phyloP scores from a whole-genome alignment of 2,113 vertebrate species.

The Romanogobio albipinnatus region DNA sequence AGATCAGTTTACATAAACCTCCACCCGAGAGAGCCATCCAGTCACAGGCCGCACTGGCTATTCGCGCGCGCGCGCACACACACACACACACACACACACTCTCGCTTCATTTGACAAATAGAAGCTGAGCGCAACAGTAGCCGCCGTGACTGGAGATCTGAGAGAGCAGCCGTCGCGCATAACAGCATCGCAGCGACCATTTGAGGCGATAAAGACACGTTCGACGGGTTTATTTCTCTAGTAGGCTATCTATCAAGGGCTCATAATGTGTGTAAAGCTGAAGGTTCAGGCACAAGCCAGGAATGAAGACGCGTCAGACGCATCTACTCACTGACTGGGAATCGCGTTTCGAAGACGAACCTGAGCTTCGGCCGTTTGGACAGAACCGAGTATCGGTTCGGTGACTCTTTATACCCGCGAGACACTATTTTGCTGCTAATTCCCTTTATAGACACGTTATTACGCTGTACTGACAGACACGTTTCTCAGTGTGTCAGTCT shows the following conservation, averaged over 20 bases:
- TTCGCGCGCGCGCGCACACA: background rate
- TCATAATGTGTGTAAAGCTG: background rate
- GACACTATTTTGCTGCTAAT: background rate
- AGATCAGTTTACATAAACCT: background rate
- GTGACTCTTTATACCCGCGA: background rate
- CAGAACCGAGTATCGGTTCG: background rate
- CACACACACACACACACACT: background rate
- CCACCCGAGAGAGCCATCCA: background rate
- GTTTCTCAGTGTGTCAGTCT: background rate
- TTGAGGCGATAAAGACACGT: background rate
- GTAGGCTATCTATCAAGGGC: background rate
- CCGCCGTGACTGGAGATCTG: constrained; percentile 17
- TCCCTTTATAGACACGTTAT: background rate
- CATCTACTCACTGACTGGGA: constrained; percentile 11
- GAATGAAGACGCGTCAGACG: constrained; percentile 15
- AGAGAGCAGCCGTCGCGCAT: background rate
- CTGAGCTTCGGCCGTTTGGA: constrained; percentile 9
- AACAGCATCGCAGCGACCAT: background rate
- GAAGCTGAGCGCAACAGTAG: constrained; percentile 38
- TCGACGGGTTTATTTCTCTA: background rate
- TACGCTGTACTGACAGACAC: background rate
- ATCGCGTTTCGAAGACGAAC: constrained; percentile 18
- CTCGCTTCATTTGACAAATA: constrained; percentile 29
- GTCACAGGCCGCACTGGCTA: constrained; percentile 9
- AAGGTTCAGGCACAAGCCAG: background rate